phyloP scores from a whole-genome alignment of 1,140 invertebrate genomes.

The Brachionus asplanchnoidis region DNA sequence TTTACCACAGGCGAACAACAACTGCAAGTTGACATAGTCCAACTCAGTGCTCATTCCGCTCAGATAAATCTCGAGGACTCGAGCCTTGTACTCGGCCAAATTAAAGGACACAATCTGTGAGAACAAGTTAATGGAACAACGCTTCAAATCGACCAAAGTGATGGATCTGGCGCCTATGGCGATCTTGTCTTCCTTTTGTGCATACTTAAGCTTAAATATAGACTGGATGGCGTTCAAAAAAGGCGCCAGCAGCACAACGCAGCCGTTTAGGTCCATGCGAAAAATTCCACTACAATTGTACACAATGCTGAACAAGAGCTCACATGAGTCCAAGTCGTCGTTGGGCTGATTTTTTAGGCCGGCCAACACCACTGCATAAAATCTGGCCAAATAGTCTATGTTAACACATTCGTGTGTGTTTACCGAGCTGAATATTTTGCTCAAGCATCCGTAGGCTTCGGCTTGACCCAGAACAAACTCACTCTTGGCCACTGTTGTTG shows the following conservation, averaged over 20 bases:
- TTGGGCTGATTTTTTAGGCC: slow-evolving; percentile 65
- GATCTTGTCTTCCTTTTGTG: slow-evolving; percentile 47
- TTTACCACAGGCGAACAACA: slow-evolving; percentile 19
- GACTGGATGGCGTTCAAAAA: slow-evolving; percentile 77
- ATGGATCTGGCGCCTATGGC: not conserved
- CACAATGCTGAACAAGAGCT: slow-evolving; percentile 47
- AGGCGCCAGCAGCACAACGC: slow-evolving; percentile 80
- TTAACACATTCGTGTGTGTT: slow-evolving; percentile 90
- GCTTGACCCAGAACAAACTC: slow-evolving; percentile 68
- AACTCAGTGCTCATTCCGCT: not conserved
- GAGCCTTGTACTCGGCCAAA: slow-evolving; percentile 50
- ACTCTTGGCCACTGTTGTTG: slow-evolving; percentile 49
- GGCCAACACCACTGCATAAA: slow-evolving; percentile 83
- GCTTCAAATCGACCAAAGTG: slow-evolving; percentile 66
- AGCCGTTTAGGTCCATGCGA: slow-evolving; percentile 83
- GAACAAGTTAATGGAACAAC: slow-evolving; percentile 81
- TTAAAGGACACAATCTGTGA: slow-evolving; percentile 75
- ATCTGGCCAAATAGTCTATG: slow-evolving; percentile 85
- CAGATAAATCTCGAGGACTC: not conserved
- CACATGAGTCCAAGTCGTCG: slow-evolving; percentile 2
- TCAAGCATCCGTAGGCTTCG: slow-evolving; percentile 87
- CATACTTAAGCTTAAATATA: slow-evolving; percentile 14
- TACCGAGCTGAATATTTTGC: slow-evolving; percentile 90
- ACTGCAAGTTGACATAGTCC: not conserved
- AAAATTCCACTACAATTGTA: slow-evolving; percentile 63